phyloP scores from a whole-genome alignment of 2,797 vertebrate genomes.

The Sebastes trivittatus region DNA sequence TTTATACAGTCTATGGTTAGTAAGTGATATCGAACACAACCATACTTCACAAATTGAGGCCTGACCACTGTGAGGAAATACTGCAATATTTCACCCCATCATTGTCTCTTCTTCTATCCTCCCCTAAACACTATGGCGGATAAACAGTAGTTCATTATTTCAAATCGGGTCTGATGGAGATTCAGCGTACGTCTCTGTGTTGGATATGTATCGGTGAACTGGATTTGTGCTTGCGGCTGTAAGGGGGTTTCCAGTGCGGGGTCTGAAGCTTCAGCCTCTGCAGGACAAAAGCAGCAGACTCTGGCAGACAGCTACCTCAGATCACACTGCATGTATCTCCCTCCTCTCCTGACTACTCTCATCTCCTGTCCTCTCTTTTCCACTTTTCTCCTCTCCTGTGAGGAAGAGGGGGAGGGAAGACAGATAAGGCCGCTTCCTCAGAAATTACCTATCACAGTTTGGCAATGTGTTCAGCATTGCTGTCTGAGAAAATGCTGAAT shows the following conservation, averaged over 20 bases:
- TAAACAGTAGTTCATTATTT: conserved; percentile 20
- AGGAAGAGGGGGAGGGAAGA: conserved; percentile 41
- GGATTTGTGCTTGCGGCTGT: conserved; percentile 36
- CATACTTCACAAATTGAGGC: neutral
- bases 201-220: conserved; percentile 31
- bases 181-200: neutral
- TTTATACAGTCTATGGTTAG: neutral
- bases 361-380: conserved; percentile 66
- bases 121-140: neutral
- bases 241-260: neutral
- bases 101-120: neutral
- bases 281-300: conserved; percentile 60
- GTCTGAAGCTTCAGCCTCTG: conserved; percentile 35
- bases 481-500: conserved; percentile 67
- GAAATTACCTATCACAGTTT: conserved; percentile 73
- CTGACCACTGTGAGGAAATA: neutral
- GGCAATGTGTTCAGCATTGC: conserved; percentile 59
- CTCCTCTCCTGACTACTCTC: conserved; percentile 65
- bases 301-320: conserved; percentile 58
- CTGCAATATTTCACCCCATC: neutral
- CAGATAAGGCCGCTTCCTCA: conserved; percentile 70
- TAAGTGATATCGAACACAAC: neutral
- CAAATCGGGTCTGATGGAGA: conserved; percentile 5
- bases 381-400: conserved; percentile 49
- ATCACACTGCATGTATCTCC: conserved; percentile 64